phyloP scores from a whole-genome alignment of 1,140 invertebrate species.

The Lineus longissimus region DNA sequence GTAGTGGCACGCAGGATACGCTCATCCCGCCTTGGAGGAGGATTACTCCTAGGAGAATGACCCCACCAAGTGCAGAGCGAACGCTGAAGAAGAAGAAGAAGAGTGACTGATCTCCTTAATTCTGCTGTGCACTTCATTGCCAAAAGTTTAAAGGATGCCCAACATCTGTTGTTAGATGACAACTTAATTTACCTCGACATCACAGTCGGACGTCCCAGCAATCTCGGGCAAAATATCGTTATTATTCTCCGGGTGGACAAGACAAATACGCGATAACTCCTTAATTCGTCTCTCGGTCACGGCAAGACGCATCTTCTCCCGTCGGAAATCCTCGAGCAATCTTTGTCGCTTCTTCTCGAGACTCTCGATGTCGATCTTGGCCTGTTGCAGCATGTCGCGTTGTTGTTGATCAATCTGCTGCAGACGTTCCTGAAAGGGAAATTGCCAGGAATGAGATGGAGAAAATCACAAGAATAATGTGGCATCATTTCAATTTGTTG shows the following conservation, averaged over 20 bases:
- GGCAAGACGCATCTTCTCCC: background rate
- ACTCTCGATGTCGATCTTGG: conserved; percentile 37
- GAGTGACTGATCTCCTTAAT: too few relatives aligned
- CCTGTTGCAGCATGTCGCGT: conserved; percentile 37
- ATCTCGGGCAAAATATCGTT: background rate
- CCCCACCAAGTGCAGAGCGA: too few relatives aligned
- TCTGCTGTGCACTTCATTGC: too few relatives aligned
- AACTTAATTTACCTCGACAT: background rate
- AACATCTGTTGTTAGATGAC: too few relatives aligned
- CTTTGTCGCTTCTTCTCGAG: conserved; percentile 34
- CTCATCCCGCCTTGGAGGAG: too few relatives aligned
- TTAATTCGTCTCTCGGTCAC: background rate
- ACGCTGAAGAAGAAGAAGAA: too few relatives aligned
- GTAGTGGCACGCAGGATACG: too few relatives aligned
- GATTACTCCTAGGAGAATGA: too few relatives aligned
- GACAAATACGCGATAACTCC: background rate
- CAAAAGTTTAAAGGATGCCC: too few relatives aligned
- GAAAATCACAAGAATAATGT: too few relatives aligned
- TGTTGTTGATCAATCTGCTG: conserved; percentile 46
- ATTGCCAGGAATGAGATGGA: background rate
- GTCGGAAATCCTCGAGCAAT: conserved; percentile 33
- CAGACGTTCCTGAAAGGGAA: conserved; percentile 35
- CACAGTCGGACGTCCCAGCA: background rate
- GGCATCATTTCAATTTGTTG: background rate
- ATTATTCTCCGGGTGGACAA: background rate